Evolutionary conservation across 2,113 vertebrate species (phyloP).

Genomic region (Polypterus senegalus): DNA sequence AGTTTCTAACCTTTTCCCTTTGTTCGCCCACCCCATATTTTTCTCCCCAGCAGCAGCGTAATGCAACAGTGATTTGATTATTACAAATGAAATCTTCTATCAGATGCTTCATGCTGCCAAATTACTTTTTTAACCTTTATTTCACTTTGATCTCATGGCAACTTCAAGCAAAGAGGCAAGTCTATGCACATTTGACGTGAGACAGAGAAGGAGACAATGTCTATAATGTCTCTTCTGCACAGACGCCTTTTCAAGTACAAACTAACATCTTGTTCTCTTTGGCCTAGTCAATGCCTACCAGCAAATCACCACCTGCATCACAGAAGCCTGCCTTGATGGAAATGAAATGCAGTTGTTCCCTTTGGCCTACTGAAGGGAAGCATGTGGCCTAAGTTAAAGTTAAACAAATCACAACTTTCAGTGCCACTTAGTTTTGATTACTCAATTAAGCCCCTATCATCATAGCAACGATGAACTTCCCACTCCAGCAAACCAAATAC

Average conservation of each 20-base stretch:
- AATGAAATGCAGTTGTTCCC: neutral
- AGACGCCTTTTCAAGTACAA: too few relatives aligned
- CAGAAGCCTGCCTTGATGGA: neutral
- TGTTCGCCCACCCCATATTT: neutral
- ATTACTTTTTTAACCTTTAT: too few relatives aligned
- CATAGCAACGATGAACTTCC: conserved; percentile 17
- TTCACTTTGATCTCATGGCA: too few relatives aligned
- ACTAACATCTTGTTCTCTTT: too few relatives aligned
- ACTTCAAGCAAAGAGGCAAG: too few relatives aligned
- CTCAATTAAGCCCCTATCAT: too few relatives aligned
- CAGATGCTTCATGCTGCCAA: neutral
- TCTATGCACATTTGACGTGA: too few relatives aligned
- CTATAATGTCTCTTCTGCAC: too few relatives aligned
- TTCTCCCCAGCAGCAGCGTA: conserved; percentile 11
- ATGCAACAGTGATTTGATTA: neutral
- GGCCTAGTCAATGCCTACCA: too few relatives aligned
- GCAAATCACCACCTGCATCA: too few relatives aligned
- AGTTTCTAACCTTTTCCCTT: neutral
- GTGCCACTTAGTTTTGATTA: too few relatives aligned
- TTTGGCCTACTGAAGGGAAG: conserved; percentile 1
- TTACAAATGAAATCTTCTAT: neutral
- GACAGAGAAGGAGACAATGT: too few relatives aligned
- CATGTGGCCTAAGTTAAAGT: conserved; percentile 33
- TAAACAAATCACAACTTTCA: conserved; percentile 8
- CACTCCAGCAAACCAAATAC: conserved; percentile 26